Base-by-base conservation (phyloP, 2,888 invertebrate genomes). In the Hecatera dysodea region DNA sequence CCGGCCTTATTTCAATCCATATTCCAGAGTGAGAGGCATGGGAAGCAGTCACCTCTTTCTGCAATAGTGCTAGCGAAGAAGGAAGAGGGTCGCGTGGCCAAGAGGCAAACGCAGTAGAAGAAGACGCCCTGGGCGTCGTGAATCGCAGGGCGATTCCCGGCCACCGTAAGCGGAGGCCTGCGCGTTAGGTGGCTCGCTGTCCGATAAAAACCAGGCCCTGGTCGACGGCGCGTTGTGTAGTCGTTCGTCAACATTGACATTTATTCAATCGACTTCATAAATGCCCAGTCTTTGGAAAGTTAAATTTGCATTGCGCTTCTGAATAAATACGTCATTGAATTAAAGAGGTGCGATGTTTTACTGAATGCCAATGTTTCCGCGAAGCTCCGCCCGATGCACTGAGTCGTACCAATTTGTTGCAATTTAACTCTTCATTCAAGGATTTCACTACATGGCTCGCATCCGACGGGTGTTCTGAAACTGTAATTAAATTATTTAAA, bases 381-480 rank as follows among this genome's bases (percentile, higher is more conserved):
- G 53, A 46, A 61, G n/a, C 72, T 65, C 78, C 76, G 70, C 62
- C 64, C 67, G 80, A 71, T 67, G 78, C 82, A 78, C 78, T 79
- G 83, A 76, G 74, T 82, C 72, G 69, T 63, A 62, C 72, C 74
- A 84, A 87, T 86, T 86, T 81, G 77, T 81, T 77, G 75, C 83
- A 82, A 82, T 87, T 86, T 81, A 80, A 82, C 78, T 73, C 80
- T 85, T 76, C 80, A 82, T 80, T 84, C 80, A 75, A 80, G 81
- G 65, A 73, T 81, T 60, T 59, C 61, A 50, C 46, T 64, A 55
- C 52, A 69, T 63, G 69, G 73, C 64, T 69, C 65, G 24, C 59
- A 67, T 69, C 69, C 66, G 61, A 59, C 61, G 33, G 27, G 22
- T 67, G 57, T 66, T 68, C 57, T 52, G 80, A 42, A 73, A 64